These are phyloP conservation scores for Narcine bancroftii DNA, from an alignment of 2,113 vertebrate genomes.

Conservation along the genomic window DNA sequence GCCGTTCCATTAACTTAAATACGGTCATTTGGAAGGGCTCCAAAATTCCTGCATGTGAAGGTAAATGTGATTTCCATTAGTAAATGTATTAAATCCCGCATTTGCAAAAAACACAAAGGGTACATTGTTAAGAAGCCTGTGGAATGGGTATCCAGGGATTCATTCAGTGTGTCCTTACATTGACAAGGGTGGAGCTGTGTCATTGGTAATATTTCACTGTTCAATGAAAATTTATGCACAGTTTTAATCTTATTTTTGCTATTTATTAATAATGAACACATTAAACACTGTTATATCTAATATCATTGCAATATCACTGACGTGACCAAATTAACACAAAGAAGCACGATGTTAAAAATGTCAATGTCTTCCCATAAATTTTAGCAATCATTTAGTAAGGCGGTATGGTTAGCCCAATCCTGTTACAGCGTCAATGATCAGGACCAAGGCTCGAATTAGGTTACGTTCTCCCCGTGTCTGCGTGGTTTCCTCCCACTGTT, in stretches of 20 bases:
- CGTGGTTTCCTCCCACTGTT: too few species aligned
- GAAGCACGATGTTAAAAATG: background rate
- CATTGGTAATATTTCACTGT: background rate
- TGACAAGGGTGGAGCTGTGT: background rate
- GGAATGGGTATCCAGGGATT: background rate
- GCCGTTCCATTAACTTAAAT: slow-evolving; percentile 7
- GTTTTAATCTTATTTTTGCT: background rate
- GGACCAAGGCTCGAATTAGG: too few species aligned
- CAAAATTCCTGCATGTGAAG: background rate
- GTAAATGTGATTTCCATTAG: slow-evolving; percentile 35
- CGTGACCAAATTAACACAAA: too few species aligned
- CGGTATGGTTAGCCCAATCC: too few species aligned
- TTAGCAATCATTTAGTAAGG: too few species aligned
- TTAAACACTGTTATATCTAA: background rate
- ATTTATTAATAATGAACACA: background rate
- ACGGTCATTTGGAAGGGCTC: slow-evolving; percentile 21
- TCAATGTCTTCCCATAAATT: background rate
- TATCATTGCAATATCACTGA: background rate
- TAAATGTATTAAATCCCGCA: slow-evolving; percentile 2
- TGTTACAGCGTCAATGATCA: too few species aligned
- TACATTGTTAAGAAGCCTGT: background rate
- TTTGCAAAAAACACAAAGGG: background rate
- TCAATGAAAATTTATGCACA: background rate
- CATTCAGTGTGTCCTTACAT: background rate
- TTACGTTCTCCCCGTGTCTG: too few species aligned